Evolutionary conservation across 2,113 vertebrate genomes (phyloP).

Genomic region (Felis chaus): DNA sequence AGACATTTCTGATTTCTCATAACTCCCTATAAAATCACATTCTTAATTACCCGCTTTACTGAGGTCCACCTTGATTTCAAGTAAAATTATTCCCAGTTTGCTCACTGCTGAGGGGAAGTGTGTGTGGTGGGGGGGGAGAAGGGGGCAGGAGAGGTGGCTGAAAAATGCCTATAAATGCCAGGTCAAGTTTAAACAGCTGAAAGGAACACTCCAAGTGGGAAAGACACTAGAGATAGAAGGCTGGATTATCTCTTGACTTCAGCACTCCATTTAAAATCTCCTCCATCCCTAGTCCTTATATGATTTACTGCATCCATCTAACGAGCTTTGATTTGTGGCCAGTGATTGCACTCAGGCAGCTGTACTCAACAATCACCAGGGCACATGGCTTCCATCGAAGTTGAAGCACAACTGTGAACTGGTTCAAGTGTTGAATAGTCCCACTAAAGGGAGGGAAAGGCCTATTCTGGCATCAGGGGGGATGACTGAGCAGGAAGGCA

Average conservation of each 20-base stretch:
- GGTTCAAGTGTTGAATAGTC: neutral
- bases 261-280: slow-evolving; percentile 4
- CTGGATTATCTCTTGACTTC: neutral
- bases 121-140: neutral
- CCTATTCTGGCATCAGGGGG: neutral
- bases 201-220: slow-evolving; percentile 66
- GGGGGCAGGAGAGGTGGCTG: neutral
- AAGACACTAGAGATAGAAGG: neutral
- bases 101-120: slow-evolving; percentile 73
- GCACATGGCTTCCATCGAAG: neutral
- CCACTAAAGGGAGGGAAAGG: neutral
- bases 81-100: slow-evolving; percentile 83
- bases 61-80: slow-evolving; percentile 84
- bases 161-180: slow-evolving; percentile 65
- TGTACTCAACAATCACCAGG: neutral
- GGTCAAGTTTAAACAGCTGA: slow-evolving; percentile 81
- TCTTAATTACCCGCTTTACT: slow-evolving; percentile 83
- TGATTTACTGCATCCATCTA: neutral
- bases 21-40: slow-evolving; percentile 81
- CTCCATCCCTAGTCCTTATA: neutral
- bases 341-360: neutral
- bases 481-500: neutral
- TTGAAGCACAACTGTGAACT: neutral
- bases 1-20: slow-evolving; percentile 81
- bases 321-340: slow-evolving; percentile 13